These are phyloP conservation scores for Lycophotia porphyrea DNA, from an alignment of 2,888 invertebrate species.

Conservation along the genomic window DNA sequence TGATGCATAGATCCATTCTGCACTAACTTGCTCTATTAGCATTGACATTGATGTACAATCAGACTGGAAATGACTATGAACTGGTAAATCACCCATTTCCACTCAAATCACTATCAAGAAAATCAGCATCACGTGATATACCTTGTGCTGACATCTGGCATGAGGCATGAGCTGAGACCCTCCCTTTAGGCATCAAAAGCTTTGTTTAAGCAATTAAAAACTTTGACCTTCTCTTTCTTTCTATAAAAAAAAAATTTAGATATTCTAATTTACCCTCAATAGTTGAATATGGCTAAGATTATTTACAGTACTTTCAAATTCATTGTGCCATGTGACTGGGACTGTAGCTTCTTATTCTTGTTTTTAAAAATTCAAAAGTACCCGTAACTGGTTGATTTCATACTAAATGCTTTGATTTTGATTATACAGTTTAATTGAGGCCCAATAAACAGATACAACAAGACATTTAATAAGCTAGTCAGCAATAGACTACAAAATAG, in stretches of 20 bases:
- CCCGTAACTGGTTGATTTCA: neutral
- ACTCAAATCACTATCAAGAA: neutral
- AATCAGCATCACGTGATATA: neutral
- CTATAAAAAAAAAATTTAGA: too few species aligned
- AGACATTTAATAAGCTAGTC: too few species aligned
- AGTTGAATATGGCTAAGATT: too few species aligned
- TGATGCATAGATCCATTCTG: constrained; percentile 1
- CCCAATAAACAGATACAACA: neutral
- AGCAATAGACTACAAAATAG: neutral
- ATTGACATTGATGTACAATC: constrained; percentile 54
- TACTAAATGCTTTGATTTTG: neutral
- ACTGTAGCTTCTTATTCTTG: neutral
- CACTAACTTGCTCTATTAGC: constrained; percentile 34
- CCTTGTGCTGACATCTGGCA: neutral
- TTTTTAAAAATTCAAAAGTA: neutral
- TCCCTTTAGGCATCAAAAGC: neutral
- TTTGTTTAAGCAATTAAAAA: too few species aligned
- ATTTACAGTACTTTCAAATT: neutral
- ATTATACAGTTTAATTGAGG: neutral
- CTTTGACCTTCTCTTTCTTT: too few species aligned
- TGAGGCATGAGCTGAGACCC: neutral
- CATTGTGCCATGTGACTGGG: neutral
- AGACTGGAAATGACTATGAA: constrained; percentile 4
- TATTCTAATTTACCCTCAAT: too few species aligned
- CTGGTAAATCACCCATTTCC: constrained; percentile 2